phyloP scores from a whole-genome alignment of 2,797 vertebrate species.

The Erithacus rubecula region DNA sequence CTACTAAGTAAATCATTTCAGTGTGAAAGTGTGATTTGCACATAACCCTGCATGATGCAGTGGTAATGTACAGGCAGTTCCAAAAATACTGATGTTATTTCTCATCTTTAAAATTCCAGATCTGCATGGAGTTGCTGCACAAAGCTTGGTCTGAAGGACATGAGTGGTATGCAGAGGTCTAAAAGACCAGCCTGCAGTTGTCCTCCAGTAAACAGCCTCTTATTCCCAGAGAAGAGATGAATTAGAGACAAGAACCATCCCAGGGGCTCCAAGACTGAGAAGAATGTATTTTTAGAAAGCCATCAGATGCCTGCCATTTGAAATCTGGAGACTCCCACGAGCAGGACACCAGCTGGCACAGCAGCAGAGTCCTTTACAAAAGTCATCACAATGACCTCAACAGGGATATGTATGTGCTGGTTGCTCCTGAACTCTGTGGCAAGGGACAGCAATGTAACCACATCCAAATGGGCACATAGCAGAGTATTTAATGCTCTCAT shows the following conservation, averaged over 20 bases:
- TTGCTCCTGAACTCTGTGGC: conserved; percentile 79
- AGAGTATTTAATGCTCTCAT: not conserved
- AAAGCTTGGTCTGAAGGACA: not conserved
- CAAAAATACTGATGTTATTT: not conserved
- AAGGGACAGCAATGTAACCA: conserved; percentile 63
- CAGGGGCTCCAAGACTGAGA: not conserved
- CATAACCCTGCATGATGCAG: not conserved
- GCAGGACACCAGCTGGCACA: conserved; percentile 75
- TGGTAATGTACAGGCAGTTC: not conserved
- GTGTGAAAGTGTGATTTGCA: not conserved
- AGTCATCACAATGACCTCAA: conserved; percentile 79
- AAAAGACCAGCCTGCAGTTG: not conserved
- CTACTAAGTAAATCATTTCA: not conserved
- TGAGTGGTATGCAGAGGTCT: not conserved
- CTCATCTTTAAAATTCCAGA: not conserved
- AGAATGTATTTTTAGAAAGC: not conserved
- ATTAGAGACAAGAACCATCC: not conserved
- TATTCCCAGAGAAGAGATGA: not conserved
- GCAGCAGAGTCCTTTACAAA: conserved; percentile 78
- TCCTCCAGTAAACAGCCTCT: not conserved
- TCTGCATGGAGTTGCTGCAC: not conserved
- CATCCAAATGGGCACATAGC: no score
- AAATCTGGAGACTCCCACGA: conserved; percentile 80
- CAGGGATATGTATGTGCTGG: conserved; percentile 77
- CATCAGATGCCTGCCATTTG: not conserved